Conservation (phyloP, 2,113 vertebrate genomes). For the Lampris incognitus region DNA sequence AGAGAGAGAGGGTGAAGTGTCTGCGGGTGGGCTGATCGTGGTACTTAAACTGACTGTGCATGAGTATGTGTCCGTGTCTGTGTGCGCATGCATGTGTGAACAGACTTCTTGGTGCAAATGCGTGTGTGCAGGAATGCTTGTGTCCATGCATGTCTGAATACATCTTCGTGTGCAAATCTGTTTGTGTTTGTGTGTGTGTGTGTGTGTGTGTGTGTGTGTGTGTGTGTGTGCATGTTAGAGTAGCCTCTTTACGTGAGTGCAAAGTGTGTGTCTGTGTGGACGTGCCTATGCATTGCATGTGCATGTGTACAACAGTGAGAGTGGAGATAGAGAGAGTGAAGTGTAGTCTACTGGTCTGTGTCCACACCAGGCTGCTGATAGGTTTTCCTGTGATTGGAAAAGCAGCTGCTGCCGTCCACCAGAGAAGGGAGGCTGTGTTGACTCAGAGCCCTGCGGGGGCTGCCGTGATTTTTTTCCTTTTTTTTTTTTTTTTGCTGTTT, state of each 20-base stretch:
- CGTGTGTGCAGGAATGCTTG: not conserved
- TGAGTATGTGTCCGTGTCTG: slow-evolving; percentile 11
- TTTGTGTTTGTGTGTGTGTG: not conserved
- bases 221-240: not conserved
- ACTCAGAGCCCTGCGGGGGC: slow-evolving; percentile 76
- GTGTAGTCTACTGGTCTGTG: slow-evolving; percentile 16
- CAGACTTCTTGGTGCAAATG: no score
- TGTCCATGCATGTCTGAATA: slow-evolving; percentile 1
- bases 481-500: slow-evolving; percentile 57
- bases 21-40: not conserved
- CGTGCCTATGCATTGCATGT: not conserved
- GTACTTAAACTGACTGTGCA: not conserved
- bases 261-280: no score
- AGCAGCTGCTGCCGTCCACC: slow-evolving; percentile 79
- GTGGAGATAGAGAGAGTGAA: slow-evolving; percentile 1
- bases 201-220: slow-evolving; percentile 9
- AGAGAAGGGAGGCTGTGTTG: slow-evolving; percentile 77
- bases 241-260: no score
- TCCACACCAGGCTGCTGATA: slow-evolving; percentile 70
- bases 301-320: slow-evolving; percentile 12
- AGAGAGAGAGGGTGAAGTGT: not conserved
- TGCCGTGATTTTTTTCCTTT: slow-evolving; percentile 47
- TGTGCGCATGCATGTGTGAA: not conserved
- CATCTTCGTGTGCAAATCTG: not conserved
- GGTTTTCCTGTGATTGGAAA: slow-evolving; percentile 84